These are phyloP conservation scores for Siniperca knerii DNA, from an alignment of 2,113 vertebrate genomes.

Conservation along the genomic window DNA sequence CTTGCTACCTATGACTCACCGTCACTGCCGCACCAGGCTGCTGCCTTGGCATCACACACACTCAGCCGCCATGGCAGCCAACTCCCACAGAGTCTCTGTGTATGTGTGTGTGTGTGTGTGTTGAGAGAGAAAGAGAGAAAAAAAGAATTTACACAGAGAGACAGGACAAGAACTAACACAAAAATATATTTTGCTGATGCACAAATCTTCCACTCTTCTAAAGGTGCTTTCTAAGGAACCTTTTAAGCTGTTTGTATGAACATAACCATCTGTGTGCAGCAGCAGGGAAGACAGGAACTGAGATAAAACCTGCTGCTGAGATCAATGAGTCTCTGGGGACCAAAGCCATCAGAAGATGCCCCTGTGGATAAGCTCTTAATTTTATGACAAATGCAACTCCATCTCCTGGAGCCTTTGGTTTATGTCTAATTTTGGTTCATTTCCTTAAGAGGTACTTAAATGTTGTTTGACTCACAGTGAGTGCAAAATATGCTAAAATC, in stretches of 20 bases:
- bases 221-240: constrained; percentile 25
- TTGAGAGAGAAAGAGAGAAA: not conserved
- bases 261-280: constrained; percentile 62
- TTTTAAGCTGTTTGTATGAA: constrained; percentile 43
- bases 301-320: constrained; percentile 72
- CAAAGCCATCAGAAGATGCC: constrained; percentile 65
- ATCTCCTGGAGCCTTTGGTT: constrained; percentile 30
- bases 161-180: not conserved
- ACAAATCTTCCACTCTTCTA: not conserved
- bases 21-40: constrained; percentile 67
- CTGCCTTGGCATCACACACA: constrained; percentile 65
- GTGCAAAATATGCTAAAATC: not conserved
- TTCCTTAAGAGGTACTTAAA: constrained; percentile 14
- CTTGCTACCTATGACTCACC: constrained; percentile 75
- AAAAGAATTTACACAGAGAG: not conserved
- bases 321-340: constrained; percentile 72
- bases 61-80: constrained; percentile 59
- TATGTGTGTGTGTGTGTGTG: constrained; percentile 12
- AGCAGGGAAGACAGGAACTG: constrained; percentile 65
- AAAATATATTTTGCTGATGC: not conserved
- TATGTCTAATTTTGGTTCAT: constrained; percentile 31
- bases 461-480: not conserved
- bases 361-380: constrained; percentile 63
- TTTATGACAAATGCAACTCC: constrained; percentile 43
- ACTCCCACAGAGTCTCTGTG: constrained; percentile 49